A percentile compares a stretch with the other conserved stretches of the same genome.
Conservation (phyloP, 2,113 vertebrate species). For the Lamprologus lemairii region DNA sequence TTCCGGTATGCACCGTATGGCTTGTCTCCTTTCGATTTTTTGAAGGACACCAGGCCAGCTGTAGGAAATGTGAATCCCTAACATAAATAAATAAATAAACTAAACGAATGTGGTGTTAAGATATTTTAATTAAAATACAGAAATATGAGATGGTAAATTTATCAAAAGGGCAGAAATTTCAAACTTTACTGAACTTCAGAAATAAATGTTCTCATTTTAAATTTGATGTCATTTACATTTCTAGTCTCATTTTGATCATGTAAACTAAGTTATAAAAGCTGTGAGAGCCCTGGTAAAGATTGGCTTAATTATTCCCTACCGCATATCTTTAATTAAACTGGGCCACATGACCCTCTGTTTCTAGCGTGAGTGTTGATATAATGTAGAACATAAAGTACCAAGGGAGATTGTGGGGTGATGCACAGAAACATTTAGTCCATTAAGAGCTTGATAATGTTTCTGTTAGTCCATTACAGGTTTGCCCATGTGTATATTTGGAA, state of each 20-base stretch:
- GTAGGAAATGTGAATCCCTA: background rate
- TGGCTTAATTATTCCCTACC: slow-evolving; percentile 1
- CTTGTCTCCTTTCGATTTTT: slow-evolving; percentile 31
- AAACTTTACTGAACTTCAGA: background rate
- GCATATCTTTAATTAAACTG: background rate
- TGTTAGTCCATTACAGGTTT: slow-evolving; percentile 26
- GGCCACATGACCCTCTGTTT: background rate
- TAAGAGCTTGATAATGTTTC: slow-evolving; percentile 13
- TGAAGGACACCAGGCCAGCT: slow-evolving; percentile 1
- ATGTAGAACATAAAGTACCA: background rate
- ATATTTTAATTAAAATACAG: background rate
- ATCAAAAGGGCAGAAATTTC: background rate
- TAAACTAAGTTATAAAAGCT: background rate
- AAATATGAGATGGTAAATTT: background rate
- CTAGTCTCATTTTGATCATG: background rate
- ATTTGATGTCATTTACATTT: background rate
- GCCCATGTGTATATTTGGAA: background rate
- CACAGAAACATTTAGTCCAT: slow-evolving; percentile 6
- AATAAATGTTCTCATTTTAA: background rate
- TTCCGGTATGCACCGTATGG: background rate
- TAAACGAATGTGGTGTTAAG: background rate
- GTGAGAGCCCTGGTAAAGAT: background rate
- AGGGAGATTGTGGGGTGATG: background rate
- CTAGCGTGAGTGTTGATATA: background rate
- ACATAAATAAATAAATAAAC: background rate